phyloP scores from a whole-genome alignment of 2,888 invertebrate species.

The Stomorhina lunata region DNA sequence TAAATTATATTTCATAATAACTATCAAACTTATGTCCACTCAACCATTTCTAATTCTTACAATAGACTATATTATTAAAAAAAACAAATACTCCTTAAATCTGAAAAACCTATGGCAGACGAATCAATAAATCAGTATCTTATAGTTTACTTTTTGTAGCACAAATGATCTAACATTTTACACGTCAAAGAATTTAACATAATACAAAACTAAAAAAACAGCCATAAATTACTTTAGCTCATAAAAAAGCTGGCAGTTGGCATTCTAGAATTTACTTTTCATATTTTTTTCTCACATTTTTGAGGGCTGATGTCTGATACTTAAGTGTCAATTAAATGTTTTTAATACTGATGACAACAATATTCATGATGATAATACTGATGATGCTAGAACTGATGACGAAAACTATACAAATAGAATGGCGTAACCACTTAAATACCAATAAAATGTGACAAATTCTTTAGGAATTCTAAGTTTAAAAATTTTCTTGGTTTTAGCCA shows the following conservation, averaged over 20 bases:
- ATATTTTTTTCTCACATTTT: neutral
- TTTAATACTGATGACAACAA: conserved; percentile 30
- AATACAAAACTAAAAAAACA: neutral
- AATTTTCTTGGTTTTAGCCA: neutral
- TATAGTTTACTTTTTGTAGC: too few species aligned
- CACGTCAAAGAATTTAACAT: neutral
- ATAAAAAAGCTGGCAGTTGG: neutral
- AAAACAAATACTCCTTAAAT: too few species aligned
- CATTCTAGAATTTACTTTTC: neutral
- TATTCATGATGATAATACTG: too few species aligned
- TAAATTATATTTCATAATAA: too few species aligned
- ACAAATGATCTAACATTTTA: too few species aligned
- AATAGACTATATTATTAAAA: too few species aligned
- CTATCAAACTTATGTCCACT: too few species aligned
- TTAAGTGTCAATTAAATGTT: conserved; percentile 4
- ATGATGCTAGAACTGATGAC: conserved; percentile 21
- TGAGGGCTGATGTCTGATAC: too few species aligned
- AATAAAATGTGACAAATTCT: conserved; percentile 39
- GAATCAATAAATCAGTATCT: too few species aligned
- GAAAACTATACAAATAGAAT: conserved; percentile 16
- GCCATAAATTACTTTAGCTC: neutral
- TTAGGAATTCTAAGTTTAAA: neutral
- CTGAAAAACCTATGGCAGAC: too few species aligned
- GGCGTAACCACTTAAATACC: conserved; percentile 64
- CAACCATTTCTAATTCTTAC: too few species aligned